Evolutionary conservation across 2,888 invertebrate species (phyloP), one percentile per base, ranked within the genome.

Genomic region (Drosophila quinaria): DNA sequence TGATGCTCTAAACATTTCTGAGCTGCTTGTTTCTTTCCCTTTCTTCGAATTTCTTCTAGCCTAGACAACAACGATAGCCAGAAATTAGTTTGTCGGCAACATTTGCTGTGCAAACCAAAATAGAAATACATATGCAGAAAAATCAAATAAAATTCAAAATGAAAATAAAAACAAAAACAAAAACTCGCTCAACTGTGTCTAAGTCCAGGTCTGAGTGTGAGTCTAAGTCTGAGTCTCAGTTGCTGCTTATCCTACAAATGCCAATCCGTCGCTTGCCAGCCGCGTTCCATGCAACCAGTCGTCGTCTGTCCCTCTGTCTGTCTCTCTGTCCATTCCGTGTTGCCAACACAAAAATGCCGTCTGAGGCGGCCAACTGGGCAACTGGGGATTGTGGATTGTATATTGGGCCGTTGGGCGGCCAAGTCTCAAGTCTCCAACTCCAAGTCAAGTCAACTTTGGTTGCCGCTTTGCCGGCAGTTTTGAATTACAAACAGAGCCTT

Each of bases 401-500:
- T 44, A 42, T 42, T 41, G 13, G 56, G 56, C 37, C 19, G 56
- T 37, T 62, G 62, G 62, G 62, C 61, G 22, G 22, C 22, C 22
- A 22, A 22, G 22, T 22, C 22, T 22, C 22, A 22, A 22, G 22
- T 22, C 22, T 22, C 22, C 22, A 22, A 22, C 22, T 22, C 22
- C 22, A 22, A 22, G 4, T 22, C 42, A 44, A 55, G 19, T 19
- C 15, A 59, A 59, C 60, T 4, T 19, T 51, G 51, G 47, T 49
- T 75, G 55, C 41, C 52, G 62, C 41, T 71, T 76, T 70, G 77
- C 77, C 80, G 78, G 78, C 78, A 72, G 78, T 80, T 80, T 78
- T 72, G 81, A 84, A 84, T 89, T 89, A 89, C 83, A 87, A 89
- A 84, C 87, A 85, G 85, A 84, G 87, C 83, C 80, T 77, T 79